These are phyloP conservation scores for Diprion similis DNA, from an alignment of 1,140 invertebrate genomes.

Conservation along the genomic window DNA sequence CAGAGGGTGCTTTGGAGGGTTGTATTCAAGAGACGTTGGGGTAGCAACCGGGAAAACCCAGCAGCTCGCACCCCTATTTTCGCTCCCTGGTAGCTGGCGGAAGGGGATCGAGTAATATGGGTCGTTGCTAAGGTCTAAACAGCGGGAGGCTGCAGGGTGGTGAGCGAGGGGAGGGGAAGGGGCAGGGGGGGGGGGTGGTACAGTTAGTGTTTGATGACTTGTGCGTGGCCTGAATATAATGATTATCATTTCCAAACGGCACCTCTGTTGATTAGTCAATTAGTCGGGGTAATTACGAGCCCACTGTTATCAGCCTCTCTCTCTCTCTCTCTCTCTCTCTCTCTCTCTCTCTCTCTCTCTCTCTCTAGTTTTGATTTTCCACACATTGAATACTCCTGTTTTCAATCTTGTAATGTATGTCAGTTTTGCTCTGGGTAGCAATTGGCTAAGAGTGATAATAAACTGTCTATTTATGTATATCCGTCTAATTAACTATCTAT, in stretches of 20 bases:
- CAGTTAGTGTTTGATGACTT: conserved; percentile 43
- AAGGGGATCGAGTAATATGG: conserved; percentile 34
- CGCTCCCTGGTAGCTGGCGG: background rate
- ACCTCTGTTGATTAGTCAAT: conserved; percentile 11
- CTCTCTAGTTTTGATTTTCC: too few species aligned
- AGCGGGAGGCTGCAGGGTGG: background rate
- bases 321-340: background rate
- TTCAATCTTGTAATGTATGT: too few species aligned
- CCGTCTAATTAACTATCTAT: too few species aligned
- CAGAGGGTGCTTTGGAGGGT: background rate
- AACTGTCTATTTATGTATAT: too few species aligned
- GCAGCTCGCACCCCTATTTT: background rate
- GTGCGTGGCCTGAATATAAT: conserved; percentile 39
- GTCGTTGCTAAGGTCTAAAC: conserved; percentile 29
- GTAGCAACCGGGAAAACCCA: conserved; percentile 3
- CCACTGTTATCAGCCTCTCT: conserved; percentile 13
- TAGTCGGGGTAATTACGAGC: conserved; percentile 5
- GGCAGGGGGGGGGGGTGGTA: conserved; percentile 22
- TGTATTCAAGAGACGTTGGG: background rate
- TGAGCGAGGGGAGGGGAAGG: too few species aligned
- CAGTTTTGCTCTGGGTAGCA: too few species aligned
- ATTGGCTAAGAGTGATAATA: too few species aligned
- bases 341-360: conserved; percentile 11
- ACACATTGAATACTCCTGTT: too few species aligned
- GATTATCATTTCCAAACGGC: conserved; percentile 29